Conservation (phyloP, 2,888 invertebrate species). For the Apeira syringaria region DNA sequence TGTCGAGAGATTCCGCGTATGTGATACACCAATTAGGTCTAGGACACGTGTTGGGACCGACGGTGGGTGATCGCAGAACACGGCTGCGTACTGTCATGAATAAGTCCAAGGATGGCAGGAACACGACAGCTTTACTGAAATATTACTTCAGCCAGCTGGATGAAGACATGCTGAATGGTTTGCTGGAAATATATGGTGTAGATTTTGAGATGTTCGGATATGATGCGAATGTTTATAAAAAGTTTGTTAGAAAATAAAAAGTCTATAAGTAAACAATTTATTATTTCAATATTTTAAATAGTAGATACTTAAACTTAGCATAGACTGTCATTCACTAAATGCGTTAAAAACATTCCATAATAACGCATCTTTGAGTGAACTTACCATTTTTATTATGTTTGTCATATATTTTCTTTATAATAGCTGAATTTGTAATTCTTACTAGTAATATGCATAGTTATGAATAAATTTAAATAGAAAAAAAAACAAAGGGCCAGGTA, state of each 20-base stretch:
- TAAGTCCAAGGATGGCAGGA: slow-evolving; percentile 77
- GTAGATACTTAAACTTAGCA: too few relatives aligned
- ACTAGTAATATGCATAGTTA: too few relatives aligned
- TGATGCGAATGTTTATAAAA: slow-evolving; percentile 81
- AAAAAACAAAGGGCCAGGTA: too few relatives aligned
- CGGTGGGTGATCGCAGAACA: slow-evolving; percentile 72
- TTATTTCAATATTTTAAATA: too few relatives aligned
- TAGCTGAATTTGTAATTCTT: too few relatives aligned
- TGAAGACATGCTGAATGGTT: slow-evolving; percentile 78
- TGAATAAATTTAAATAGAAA: too few relatives aligned
- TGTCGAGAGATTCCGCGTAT: slow-evolving; percentile 83
- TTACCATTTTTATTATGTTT: too few relatives aligned
- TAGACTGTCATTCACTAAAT: too few relatives aligned
- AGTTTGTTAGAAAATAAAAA: slow-evolving; percentile 73
- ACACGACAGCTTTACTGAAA: slow-evolving; percentile 68
- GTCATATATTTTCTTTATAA: too few relatives aligned
- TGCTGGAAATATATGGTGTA: slow-evolving; percentile 85
- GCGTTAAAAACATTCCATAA: too few relatives aligned
- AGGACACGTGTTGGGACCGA: slow-evolving; percentile 75
- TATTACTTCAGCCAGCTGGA: slow-evolving; percentile 84
- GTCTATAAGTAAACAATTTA: slow-evolving; percentile 29
- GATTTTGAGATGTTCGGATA: slow-evolving; percentile 89
- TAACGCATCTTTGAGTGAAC: too few relatives aligned
- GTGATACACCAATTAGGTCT: slow-evolving; percentile 84
- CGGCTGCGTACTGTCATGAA: slow-evolving; percentile 80